Evolutionary conservation across 2,797 vertebrate species (phyloP).

Genomic region (Helarctos malayanus): DNA sequence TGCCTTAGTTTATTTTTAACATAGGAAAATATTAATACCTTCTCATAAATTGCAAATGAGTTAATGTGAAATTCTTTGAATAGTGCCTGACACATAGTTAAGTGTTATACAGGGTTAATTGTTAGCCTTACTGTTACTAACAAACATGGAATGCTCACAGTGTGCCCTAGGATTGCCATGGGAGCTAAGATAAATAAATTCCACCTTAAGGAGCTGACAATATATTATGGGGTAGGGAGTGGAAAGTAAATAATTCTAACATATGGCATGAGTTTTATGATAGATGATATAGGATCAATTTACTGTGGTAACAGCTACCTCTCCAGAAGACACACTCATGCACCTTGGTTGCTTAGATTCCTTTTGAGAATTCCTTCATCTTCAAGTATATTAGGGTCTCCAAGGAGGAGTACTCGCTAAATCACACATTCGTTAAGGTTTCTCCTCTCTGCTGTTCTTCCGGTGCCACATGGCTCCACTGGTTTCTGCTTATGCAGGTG

Average conservation of each 20-base stretch:
- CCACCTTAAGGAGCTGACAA: background rate
- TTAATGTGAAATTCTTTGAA: background rate
- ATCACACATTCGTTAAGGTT: background rate
- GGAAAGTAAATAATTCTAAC: background rate
- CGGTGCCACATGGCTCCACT: background rate
- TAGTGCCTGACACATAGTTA: background rate
- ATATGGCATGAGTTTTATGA: background rate
- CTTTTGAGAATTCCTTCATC: background rate
- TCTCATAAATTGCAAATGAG: background rate
- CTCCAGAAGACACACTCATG: background rate
- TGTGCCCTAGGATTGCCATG: background rate
- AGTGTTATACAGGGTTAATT: background rate
- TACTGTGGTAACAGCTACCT: background rate
- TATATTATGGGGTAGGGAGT: background rate
- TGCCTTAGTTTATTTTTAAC: slow-evolving; percentile 35
- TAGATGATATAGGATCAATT: background rate
- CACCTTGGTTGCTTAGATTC: background rate
- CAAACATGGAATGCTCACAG: background rate
- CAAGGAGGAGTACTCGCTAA: background rate
- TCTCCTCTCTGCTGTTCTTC: background rate
- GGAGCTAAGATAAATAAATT: background rate
- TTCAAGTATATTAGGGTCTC: background rate
- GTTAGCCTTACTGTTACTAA: background rate
- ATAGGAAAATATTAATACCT: background rate
- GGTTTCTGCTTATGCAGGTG: background rate